Evolutionary conservation across 2,797 vertebrate genomes (phyloP), one percentile per base, ranked within the genome.

Genomic region (Hirundo rustica): DNA sequence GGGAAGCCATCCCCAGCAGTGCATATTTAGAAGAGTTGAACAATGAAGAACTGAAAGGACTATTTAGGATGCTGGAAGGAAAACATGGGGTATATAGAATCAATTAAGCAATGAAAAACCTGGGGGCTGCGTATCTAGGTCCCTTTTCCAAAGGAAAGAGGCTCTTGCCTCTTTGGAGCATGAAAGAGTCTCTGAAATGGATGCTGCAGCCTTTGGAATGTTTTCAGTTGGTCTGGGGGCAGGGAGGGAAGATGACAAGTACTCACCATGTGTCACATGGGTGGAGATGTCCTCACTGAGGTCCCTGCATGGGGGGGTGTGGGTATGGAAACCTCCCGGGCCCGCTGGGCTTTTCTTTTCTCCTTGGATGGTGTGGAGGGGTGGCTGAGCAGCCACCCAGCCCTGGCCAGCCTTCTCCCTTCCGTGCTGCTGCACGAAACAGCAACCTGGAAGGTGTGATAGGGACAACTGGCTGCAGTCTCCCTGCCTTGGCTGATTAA

Each of bases 401-500:
- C 19, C 36, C n/a, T 4, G 1, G 26, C 3, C 60, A 2, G 5
- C 38, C 58, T 85, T 71, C 61, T 81, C 25, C 20, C 25, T 42
- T 80, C 54, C 60, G 0, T 84, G 73, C 67, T 1, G 4, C 74
- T 67, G 51, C 26, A 44, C 17, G 6, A 71, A 92, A 47, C 3
- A 80, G 61, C 88, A 81, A 70, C 90, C 81, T 96, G 93, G 70
- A 93, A 95, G 54, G 70, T n/a, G 17, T 47, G 92, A 95, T 94
- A 94, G 94, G 74, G 88, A 91, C 13, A 77, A 87, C 85, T 92
- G 95, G 89, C 72, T 95, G 93, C 86, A 85, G 79, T 94, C 76
- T 96, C 94, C 65, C 78, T 91, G 83, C 92, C 74, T 93, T 36
- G 51, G 55, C 92, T 96, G 87, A 72, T 87, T 61, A 92, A 94